Evolutionary conservation across 2,113 vertebrate genomes (phyloP).

Genomic region (Irena cyanogastra): DNA sequence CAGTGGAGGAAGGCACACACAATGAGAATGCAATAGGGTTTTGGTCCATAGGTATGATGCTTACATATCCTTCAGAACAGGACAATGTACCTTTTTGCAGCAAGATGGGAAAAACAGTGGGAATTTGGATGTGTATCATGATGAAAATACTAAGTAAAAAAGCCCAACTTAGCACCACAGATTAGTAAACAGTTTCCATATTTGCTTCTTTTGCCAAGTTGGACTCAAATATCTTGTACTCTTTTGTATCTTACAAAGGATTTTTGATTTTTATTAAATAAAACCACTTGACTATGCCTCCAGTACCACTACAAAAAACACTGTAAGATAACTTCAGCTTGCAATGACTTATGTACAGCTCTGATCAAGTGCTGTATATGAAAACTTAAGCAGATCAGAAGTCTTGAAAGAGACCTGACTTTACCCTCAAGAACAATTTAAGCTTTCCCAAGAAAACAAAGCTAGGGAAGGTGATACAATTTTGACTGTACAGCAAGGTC

Average conservation of each 20-base stretch:
- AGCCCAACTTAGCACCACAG: neutral
- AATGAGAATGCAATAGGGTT: neutral
- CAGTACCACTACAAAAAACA: neutral
- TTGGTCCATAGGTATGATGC: neutral
- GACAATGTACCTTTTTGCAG: neutral
- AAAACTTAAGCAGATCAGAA: neutral
- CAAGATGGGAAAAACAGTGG: neutral
- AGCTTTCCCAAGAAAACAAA: neutral
- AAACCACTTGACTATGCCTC: neutral
- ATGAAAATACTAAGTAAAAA: neutral
- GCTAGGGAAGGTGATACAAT: neutral
- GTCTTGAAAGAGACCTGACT: neutral
- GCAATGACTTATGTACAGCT: accelerated
- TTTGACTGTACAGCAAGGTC: neutral
- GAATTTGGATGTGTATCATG: neutral
- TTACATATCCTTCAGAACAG: neutral
- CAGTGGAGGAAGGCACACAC: neutral
- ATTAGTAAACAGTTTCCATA: neutral
- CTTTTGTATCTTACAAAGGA: neutral
- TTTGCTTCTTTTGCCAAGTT: neutral
- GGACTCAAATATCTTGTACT: neutral
- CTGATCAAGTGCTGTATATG: neutral
- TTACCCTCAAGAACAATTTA: neutral
- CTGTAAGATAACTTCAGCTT: neutral
- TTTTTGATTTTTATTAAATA: neutral